Evolutionary conservation across 2,797 vertebrate species (phyloP).

Genomic region (Cryptoprocta ferox): DNA sequence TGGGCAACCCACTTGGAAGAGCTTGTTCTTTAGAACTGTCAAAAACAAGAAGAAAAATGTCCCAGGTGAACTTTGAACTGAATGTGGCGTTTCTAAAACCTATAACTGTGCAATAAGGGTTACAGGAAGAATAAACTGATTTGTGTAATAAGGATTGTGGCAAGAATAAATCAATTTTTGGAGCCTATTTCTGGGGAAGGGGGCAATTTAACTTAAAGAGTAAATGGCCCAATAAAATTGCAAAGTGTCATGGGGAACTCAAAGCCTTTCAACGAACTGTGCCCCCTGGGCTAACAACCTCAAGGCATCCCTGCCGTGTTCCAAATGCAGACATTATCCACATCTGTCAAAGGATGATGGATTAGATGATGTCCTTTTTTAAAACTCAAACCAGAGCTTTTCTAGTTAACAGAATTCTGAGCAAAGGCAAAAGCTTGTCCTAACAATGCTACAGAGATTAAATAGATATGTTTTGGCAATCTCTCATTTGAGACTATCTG

Average conservation of each 20-base stretch:
- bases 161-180: background rate
- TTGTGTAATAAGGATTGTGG: background rate
- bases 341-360: background rate
- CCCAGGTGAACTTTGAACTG: background rate
- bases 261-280: background rate
- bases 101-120: background rate
- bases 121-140: background rate
- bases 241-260: background rate
- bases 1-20: background rate
- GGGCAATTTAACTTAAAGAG: background rate
- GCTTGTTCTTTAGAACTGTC: background rate
- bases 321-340: background rate
- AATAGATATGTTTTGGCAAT: background rate
- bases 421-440: background rate
- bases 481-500: background rate
- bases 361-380: background rate
- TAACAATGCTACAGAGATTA: background rate
- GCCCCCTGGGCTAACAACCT: background rate
- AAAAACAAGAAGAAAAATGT: background rate
- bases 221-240: background rate
- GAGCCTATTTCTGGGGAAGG: background rate
- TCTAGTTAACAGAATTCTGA: background rate
- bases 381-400: background rate
- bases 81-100: slow-evolving; percentile 1
- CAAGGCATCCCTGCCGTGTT: background rate